Evolutionary conservation across 2,113 vertebrate species (phyloP).

Genomic region (Lamprologus sp.): DNA sequence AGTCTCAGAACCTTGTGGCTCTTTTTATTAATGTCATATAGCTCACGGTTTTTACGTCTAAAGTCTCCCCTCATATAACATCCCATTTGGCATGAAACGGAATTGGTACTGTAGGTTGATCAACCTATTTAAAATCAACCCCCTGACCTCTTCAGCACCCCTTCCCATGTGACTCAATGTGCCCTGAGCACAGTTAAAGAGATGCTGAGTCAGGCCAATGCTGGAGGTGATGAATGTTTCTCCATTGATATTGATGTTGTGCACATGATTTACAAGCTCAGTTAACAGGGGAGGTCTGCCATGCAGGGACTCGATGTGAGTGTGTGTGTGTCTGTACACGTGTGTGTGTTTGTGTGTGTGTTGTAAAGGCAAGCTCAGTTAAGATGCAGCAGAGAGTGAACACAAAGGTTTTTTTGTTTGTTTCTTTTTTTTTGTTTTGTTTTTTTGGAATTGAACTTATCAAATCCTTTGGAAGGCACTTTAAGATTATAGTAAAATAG

Average conservation of each 20-base stretch:
- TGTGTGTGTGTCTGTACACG: not conserved
- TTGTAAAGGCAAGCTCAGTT: not conserved
- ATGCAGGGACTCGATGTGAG: not conserved
- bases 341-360: not conserved
- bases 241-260: slow-evolving; percentile 50
- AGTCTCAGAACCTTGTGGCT: not conserved
- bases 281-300: slow-evolving; percentile 43
- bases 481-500: not conserved
- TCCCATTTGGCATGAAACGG: not conserved
- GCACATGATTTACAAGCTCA: slow-evolving; percentile 56
- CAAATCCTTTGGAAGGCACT: not conserved
- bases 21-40: not conserved
- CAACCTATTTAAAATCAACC: slow-evolving; percentile 2
- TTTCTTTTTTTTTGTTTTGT: not conserved
- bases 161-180: not conserved
- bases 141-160: slow-evolving; percentile 19
- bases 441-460: not conserved
- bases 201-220: slow-evolving; percentile 51
- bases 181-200: slow-evolving; percentile 33
- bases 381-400: slow-evolving; percentile 4
- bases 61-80: not conserved
- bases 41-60: not conserved
- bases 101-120: slow-evolving; percentile 29
- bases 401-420: not conserved
- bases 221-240: slow-evolving; percentile 55